Evolutionary conservation across 2,797 vertebrate genomes (phyloP).

Genomic region (Emys orbicularis): DNA sequence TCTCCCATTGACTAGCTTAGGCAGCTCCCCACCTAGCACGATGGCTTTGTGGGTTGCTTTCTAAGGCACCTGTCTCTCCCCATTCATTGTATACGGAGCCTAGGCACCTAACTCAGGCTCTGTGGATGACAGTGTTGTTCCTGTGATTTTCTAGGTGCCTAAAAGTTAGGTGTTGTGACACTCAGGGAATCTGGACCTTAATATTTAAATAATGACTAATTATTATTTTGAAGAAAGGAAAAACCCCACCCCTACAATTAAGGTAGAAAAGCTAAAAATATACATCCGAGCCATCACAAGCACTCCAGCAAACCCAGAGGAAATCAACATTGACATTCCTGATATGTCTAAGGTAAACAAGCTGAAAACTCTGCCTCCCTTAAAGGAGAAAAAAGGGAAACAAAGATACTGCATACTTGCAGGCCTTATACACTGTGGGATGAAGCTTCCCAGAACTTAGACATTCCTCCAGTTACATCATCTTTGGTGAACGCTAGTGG

Average conservation of each 20-base stretch:
- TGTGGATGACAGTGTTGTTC: no score
- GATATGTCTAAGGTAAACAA: not conserved
- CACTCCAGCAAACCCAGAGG: not conserved
- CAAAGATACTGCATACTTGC: not conserved
- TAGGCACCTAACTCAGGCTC: not conserved
- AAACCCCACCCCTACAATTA: not conserved
- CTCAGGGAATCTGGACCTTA: not conserved
- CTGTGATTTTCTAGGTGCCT: not conserved
- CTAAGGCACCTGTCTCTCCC: not conserved
- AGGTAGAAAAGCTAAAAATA: not conserved
- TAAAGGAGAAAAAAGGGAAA: not conserved
- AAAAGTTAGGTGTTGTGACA: no score
- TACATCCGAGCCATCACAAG: not conserved
- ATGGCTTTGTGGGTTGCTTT: not conserved
- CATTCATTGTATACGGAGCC: not conserved
- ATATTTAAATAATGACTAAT: not conserved
- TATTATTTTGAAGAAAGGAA: not conserved
- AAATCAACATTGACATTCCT: not conserved
- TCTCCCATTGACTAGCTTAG: not conserved
- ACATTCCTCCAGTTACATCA: not conserved
- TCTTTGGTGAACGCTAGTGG: not conserved
- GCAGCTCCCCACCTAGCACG: not conserved
- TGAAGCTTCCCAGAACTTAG: not conserved
- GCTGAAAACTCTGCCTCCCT: not conserved
- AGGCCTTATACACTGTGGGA: accelerated